Base-by-base conservation (phyloP, 2,888 invertebrate species). In the Cephus rjabovi region DNA sequence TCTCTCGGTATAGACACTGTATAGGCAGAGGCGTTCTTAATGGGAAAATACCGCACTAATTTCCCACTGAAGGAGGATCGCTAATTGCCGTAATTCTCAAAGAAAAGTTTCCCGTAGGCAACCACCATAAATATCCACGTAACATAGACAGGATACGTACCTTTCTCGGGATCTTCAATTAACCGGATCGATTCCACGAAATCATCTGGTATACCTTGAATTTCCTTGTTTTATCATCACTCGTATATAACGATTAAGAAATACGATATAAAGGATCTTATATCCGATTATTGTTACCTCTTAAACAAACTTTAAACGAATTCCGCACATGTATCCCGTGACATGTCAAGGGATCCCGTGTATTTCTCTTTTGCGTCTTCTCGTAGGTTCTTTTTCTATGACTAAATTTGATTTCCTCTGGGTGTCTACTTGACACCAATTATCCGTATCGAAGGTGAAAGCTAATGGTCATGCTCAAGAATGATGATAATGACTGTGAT, bases 121-220 rank as follows among this genome's bases (percentile, higher is more conserved):
- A 23, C 56, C 23, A 56, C 56, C 56, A 56, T 56, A 56, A 56
- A 23, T 56, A 56, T 15, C 56, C 56, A 56, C 23, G 56, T 56
- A 56, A 56, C 56, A 56, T 56, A 56, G 6, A 56, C 56, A 56
- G 31, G 71, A 71, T 71, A 71, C 71, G 30, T 33, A 71, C 71
- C 71, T 71, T 33, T 71, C 71, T 31, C 71, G 33, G 31, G 71
- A 71, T 71, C 71, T 71, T 33, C 71, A 33, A 71, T 71, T 33
- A 71, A 71, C 12, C 11, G 31, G 31, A 71, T 71, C 71, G 71
- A 71, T 71, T 33, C 31, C 31, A 33, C 31, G 71, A 71, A 71
- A 33, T 71, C 15, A 33, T 71, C 71, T 33, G 31, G 15, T 33
- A 33, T 15, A 56, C 56, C 31, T 71, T 33, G 71, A 71, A 71